phyloP scores from a whole-genome alignment of 1,140 invertebrate species.

The Drosophila setifemur region DNA sequence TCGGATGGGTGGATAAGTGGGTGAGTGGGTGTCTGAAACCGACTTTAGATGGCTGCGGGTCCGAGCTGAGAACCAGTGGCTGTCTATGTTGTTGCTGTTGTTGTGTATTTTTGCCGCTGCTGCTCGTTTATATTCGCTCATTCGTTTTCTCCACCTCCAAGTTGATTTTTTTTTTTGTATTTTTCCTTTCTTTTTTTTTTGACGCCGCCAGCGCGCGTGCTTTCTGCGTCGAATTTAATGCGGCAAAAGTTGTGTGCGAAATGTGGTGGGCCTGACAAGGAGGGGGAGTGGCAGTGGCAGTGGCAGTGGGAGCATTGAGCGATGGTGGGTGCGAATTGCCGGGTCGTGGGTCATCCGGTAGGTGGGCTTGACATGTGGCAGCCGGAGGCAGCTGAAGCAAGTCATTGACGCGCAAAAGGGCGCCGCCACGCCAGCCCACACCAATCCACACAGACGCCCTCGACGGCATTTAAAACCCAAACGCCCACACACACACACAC shows the following conservation, averaged over 20 bases:
- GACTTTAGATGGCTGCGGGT: constrained; percentile 51
- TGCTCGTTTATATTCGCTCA: constrained; percentile 44
- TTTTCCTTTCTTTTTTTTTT: constrained; percentile 11
- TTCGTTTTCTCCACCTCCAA: constrained; percentile 1
- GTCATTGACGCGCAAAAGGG: constrained; percentile 56
- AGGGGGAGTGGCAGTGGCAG: not conserved
- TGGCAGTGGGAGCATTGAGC: not conserved
- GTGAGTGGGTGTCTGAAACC: constrained; percentile 42
- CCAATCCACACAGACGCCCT: constrained; percentile 6
- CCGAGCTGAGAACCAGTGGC: constrained; percentile 29
- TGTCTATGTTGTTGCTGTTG: constrained; percentile 1
- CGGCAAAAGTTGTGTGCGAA: constrained; percentile 66
- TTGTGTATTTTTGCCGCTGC: no score
- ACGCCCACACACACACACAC: constrained; percentile 23
- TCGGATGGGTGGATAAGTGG: constrained; percentile 4
- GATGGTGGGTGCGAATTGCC: not conserved
- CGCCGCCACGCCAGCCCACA: constrained; percentile 11
- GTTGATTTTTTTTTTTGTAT: not conserved
- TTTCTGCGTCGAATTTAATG: constrained; percentile 65
- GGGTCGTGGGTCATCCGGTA: constrained; percentile 29
- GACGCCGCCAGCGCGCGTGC: constrained; percentile 48
- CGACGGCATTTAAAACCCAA: constrained; percentile 36
- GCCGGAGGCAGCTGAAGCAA: constrained; percentile 44
- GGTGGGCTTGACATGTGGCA: constrained; percentile 47
- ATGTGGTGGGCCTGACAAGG: constrained; percentile 32